These are phyloP conservation scores for Solen grandis DNA, from an alignment of 1,140 invertebrate genomes.

Conservation along the genomic window DNA sequence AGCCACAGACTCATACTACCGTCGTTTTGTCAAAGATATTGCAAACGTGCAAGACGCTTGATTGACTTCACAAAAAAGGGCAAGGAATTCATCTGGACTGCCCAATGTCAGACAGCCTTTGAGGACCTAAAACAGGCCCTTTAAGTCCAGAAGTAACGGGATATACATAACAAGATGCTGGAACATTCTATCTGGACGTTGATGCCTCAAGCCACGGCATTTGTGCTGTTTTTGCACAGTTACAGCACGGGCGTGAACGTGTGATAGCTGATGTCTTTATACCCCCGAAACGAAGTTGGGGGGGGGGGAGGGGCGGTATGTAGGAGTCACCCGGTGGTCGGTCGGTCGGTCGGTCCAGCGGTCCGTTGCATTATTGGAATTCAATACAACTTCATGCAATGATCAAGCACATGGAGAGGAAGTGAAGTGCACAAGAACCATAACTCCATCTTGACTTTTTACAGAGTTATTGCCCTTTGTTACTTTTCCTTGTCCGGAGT, in stretches of 20 bases:
- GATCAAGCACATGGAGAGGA: too few species aligned
- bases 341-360: too few species aligned
- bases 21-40: conserved; percentile 40
- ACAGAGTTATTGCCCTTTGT: too few species aligned
- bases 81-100: conserved; percentile 32
- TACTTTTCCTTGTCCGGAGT: too few species aligned
- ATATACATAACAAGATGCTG: not conserved
- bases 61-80: conserved; percentile 30
- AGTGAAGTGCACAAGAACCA: too few species aligned
- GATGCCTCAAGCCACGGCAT: conserved; percentile 63
- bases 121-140: conserved; percentile 49
- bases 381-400: too few species aligned
- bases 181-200: conserved; percentile 58
- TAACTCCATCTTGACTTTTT: too few species aligned
- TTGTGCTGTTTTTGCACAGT: conserved; percentile 67
- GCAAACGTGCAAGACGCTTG: conserved; percentile 43
- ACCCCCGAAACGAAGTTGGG: too few species aligned
- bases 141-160: conserved; percentile 28
- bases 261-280: conserved; percentile 62
- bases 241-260: conserved; percentile 56
- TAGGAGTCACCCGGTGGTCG: too few species aligned
- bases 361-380: too few species aligned
- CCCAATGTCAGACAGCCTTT: conserved; percentile 50
- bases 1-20: conserved; percentile 47
- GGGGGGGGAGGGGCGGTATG: too few species aligned